Conservation (phyloP, 2,797 vertebrate species). For the Coregonus ussuriensis region DNA sequence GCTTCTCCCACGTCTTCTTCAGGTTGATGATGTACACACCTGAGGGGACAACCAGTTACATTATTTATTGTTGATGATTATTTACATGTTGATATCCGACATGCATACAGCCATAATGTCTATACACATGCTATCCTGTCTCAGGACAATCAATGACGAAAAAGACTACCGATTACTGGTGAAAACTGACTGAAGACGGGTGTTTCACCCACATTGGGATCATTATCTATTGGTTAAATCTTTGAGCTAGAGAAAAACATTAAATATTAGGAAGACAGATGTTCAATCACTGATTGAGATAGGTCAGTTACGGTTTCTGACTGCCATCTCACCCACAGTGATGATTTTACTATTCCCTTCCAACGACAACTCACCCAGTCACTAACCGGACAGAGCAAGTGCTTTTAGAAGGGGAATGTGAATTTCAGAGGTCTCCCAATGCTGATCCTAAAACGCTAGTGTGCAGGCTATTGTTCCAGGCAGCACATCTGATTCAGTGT, state of each 20-base stretch:
- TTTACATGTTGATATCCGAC: too few relatives aligned
- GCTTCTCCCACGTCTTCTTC: conserved; percentile 99
- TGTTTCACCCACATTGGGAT: not conserved
- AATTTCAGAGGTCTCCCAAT: too few relatives aligned
- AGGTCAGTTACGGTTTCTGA: not conserved
- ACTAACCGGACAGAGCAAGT: conserved; percentile 12
- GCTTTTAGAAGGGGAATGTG: conserved; percentile 14
- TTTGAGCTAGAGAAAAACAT: too few relatives aligned
- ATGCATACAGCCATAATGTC: too few relatives aligned
- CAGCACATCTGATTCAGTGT: not conserved
- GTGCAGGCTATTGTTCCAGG: not conserved
- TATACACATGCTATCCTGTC: too few relatives aligned
- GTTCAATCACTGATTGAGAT: conserved; percentile 22
- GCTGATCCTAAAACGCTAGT: not conserved
- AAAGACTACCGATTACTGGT: not conserved
- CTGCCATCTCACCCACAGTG: conserved; percentile 27
- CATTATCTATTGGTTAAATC: not conserved
- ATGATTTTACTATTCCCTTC: conserved; percentile 8
- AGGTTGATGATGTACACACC: conserved; percentile 97
- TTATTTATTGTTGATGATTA: not conserved
- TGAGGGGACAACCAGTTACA: conserved; percentile 46
- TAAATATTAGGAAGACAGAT: not conserved
- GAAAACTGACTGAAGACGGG: not conserved
- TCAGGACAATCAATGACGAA: not conserved
- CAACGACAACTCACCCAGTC: conserved; percentile 19